A percentile compares a stretch with the other conserved stretches of the same genome.
Conservation (phyloP, 2,888 invertebrate species). For the Hyposoter dolosus region DNA sequence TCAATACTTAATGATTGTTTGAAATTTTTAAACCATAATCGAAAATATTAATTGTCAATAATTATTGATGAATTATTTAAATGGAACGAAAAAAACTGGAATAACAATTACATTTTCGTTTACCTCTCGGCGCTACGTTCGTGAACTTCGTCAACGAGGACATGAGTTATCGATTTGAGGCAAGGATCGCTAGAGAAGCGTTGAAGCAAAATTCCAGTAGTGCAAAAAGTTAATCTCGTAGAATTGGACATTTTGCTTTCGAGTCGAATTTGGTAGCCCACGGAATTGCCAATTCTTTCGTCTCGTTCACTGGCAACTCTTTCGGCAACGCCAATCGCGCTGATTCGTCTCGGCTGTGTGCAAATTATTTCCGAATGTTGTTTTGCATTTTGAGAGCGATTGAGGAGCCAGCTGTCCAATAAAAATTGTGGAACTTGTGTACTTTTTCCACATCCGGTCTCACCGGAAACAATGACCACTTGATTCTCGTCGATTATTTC, state of each 20-base stretch:
- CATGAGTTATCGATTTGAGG: conserved; percentile 92
- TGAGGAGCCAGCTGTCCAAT: conserved; percentile 93
- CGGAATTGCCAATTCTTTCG: conserved; percentile 91
- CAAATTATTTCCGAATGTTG: conserved; percentile 94
- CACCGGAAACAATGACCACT: conserved; percentile 92
- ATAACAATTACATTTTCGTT: conserved; percentile 72
- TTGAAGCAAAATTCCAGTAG: conserved; percentile 95
- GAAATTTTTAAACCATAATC: too few species aligned
- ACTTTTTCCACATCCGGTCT: conserved; percentile 94
- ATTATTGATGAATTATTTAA: not conserved
- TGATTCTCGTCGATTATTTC: conserved; percentile 88
- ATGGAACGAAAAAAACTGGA: not conserved
- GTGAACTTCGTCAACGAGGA: conserved; percentile 96
- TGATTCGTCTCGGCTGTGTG: conserved; percentile 96
- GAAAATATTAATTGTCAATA: too few species aligned
- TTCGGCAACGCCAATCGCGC: conserved; percentile 96
- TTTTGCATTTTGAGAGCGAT: conserved; percentile 85
- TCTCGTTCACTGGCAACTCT: conserved; percentile 94
- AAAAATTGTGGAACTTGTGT: conserved; percentile 97
- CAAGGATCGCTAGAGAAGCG: conserved; percentile 92
- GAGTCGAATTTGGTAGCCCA: conserved; percentile 91
- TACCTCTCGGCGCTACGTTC: conserved; percentile 94
- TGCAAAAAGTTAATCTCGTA: conserved; percentile 96
- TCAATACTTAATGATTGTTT: too few species aligned
- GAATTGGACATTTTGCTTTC: conserved; percentile 91